phyloP scores from a whole-genome alignment of 1,140 invertebrate genomes.

The Bradysia coprophila region DNA sequence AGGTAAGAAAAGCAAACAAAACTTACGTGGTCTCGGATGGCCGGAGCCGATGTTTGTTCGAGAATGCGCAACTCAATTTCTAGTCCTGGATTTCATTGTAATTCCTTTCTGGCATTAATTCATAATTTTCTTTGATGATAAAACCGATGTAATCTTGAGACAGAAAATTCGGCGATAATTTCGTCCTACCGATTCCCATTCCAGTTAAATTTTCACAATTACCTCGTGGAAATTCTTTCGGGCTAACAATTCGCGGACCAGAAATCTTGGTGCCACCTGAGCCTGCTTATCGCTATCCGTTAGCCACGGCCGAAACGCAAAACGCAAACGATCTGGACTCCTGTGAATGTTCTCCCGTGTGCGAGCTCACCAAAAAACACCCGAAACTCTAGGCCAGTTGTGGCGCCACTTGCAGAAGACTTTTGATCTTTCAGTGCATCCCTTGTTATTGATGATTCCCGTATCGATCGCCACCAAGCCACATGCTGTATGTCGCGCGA shows the following conservation, averaged over 20 bases:
- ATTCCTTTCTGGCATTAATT: constrained; percentile 79
- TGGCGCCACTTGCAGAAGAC: constrained; percentile 14
- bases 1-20: constrained; percentile 4
- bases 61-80: constrained; percentile 84
- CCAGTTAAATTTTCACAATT: no score
- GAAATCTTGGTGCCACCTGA: constrained; percentile 80
- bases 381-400: constrained; percentile 51
- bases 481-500: constrained; percentile 65
- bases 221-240: constrained; percentile 92
- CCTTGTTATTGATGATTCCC: constrained; percentile 90
- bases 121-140: constrained; percentile 85
- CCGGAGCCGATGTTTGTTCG: constrained; percentile 50
- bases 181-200: no score
- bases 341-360: constrained; percentile 79
- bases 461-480: constrained; percentile 84
- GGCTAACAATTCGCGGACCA: constrained; percentile 86
- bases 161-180: no score
- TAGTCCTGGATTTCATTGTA: constrained; percentile 64
- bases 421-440: constrained; percentile 35
- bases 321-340: constrained; percentile 75
- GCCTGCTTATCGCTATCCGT: constrained; percentile 50
- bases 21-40: constrained; percentile 50
- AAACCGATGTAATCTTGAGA: constrained; percentile 92
- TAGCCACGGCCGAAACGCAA: constrained; percentile 73
- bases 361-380: constrained; percentile 74